Evolutionary conservation across 2,113 vertebrate genomes (phyloP), one percentile per base, ranked within the genome.

Genomic region (Edolisoma coerulescens): DNA sequence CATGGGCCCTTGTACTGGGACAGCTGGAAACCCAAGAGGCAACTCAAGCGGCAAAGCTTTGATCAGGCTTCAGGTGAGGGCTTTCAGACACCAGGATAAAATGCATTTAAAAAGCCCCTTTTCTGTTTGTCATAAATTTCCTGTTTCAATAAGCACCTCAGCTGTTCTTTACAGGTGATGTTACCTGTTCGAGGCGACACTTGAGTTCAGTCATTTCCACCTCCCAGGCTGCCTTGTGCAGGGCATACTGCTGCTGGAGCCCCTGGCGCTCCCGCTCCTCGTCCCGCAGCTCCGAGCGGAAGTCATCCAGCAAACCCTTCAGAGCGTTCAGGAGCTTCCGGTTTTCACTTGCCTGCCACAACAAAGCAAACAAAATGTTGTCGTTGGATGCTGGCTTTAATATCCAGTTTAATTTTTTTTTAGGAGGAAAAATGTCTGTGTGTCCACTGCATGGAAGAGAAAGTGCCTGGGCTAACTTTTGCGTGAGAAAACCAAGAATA

Each of bases 171-270:
- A 24, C 3, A 1, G 3, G 17, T 70, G 23, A 68, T 0, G 0
- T 92, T 98, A 99, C 99, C 99, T 99, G 98, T 4, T 98, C 79
- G 7, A 99, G 97, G 78, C 97, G 98, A 94, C 99, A 98, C 95
- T 98, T 99, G 81, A 99, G 98, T 41, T 99, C 95, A 6, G 99
- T 97, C 97, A 98, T 97, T 90, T 99, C 99, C 94, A 99, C 98
- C 75, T 99, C 99, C 99, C 99, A 99, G 86, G 99, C 95, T 5
- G 99, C 99, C 96, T 98, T 99, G 97, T 99, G 99, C 50, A 98
- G 98, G 88, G 99, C 99, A 0, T 99, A 99, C 50, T 98, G 98
- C 96, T 99, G 99, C 97, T 99, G 99, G 57, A 99, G 98, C 7
- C 98, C 98, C 93, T 97, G 97, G 21, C 98, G 98, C 37, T 98